phyloP scores from a whole-genome alignment of 2,888 invertebrate genomes.

The Phragmatobia fuliginosa region DNA sequence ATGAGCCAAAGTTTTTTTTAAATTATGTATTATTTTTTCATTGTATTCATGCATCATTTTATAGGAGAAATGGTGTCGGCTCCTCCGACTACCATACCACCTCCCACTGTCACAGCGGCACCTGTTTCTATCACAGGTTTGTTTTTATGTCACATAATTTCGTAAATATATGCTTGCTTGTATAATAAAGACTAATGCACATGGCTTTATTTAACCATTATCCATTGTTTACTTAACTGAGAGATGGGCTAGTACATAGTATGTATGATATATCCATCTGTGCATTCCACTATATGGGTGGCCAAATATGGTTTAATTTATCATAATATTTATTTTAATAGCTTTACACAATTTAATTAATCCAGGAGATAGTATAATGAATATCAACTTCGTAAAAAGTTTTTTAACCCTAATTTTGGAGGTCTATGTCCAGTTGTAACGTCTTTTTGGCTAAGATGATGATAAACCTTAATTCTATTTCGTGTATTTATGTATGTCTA shows the following conservation, averaged over 20 bases:
- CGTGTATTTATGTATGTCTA: too few species aligned
- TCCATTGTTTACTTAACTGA: not conserved
- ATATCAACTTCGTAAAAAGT: too few species aligned
- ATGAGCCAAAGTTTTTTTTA: not conserved
- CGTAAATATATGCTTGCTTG: constrained; percentile 1
- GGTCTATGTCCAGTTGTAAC: too few species aligned
- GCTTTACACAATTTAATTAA: too few species aligned
- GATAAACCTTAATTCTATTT: too few species aligned
- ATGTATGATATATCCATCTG: too few species aligned
- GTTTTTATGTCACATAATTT: constrained; percentile 39
- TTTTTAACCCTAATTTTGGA: too few species aligned
- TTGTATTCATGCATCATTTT: constrained; percentile 54
- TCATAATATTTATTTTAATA: too few species aligned
- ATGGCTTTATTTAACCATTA: too few species aligned
- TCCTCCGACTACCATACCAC: constrained; percentile 65
- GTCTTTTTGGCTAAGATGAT: too few species aligned
- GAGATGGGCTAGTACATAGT: not conserved
- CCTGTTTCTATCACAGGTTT: constrained; percentile 72
- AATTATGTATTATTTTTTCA: constrained; percentile 4
- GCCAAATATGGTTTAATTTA: not conserved
- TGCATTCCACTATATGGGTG: not conserved
- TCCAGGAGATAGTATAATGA: too few species aligned
- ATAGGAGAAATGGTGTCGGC: constrained; percentile 78
- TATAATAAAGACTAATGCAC: not conserved
- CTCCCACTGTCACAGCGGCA: constrained; percentile 61